Evolutionary conservation across 2,113 vertebrate species (phyloP).

Genomic region (Salvelinus sp.): DNA sequence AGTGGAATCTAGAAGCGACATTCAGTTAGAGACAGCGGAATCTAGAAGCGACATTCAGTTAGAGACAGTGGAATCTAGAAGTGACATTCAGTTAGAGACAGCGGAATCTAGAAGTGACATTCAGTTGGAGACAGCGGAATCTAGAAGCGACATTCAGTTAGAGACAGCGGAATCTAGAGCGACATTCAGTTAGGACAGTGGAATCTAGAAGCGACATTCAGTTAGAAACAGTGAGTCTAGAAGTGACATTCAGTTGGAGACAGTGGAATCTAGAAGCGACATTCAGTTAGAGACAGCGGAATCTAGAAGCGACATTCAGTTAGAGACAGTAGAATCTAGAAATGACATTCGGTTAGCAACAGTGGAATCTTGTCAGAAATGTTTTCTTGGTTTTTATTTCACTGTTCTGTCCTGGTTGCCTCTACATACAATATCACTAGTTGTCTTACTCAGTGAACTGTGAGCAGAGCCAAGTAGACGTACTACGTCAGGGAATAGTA

Average conservation of each 20-base stretch:
- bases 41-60: no score
- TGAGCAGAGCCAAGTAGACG: neutral
- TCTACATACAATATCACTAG: neutral
- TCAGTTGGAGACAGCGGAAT: no score
- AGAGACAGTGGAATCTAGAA: no score
- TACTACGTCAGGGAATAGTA: neutral
- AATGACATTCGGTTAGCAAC: neutral
- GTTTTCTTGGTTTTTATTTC: neutral
- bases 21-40: no score
- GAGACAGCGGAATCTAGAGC: neutral
- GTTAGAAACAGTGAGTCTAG: no score
- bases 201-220: neutral
- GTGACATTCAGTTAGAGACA: neutral
- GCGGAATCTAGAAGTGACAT: neutral
- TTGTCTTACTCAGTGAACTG: conserved; percentile 1
- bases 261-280: neutral
- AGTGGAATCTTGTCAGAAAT: neutral
- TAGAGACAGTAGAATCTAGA: neutral
- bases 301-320: no score
- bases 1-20: no score
- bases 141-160: no score
- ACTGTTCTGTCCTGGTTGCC: neutral
- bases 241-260: no score
- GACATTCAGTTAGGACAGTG: neutral
- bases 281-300: no score